Evolutionary conservation across 1,140 invertebrate genomes (phyloP), one percentile per base, ranked within the genome.

Genomic region (Paraescarpia echinospica): DNA sequence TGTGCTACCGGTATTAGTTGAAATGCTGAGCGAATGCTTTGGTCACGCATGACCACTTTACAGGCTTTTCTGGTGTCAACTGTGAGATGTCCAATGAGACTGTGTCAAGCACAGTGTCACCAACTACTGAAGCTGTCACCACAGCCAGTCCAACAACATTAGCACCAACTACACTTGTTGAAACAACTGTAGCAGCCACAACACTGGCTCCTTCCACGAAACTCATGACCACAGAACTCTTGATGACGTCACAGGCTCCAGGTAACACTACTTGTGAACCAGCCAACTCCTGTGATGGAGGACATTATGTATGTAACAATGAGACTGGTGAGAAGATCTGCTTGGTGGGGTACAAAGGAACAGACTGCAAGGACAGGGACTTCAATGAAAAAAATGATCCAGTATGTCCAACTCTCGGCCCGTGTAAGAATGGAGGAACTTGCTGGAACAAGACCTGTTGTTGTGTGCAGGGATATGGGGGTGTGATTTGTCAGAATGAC

Each of bases 381-480:
- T 8, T 77, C n/a, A n/a, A 18, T 77, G 22, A 1, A 77, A 18
- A 18, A 77, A 27, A 77, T 77, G 59, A 77, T 77, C 59, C 59
- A 77, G 59, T 8, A 77, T 77, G 59, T 77, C 59, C 59, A 77
- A 8, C 59, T 18, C 59, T 14, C 18, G 22, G 6, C 2, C 59
- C 6, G 27, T 77, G 59, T 77, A 77, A 77, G 22, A 77, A 77
- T 33, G 89, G 89, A 22, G 89, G 89, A 34, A 90, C 89, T 34
- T 90, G 89, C 33, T 90, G 33, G 34, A 90, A 90, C 6, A 90
- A 90, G 31, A 90, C 34, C 89, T 90, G 89, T 35, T 90, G 89
- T 31, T 90, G 89, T 35, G 89, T 18, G 89, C 4, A 34, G 89
- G 89, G 89, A 34, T 90, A 90, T 6, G 35, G 14, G 4, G 89